Conservation (phyloP, 2,888 invertebrate species). For the Phytoseiulus persimilis region DNA sequence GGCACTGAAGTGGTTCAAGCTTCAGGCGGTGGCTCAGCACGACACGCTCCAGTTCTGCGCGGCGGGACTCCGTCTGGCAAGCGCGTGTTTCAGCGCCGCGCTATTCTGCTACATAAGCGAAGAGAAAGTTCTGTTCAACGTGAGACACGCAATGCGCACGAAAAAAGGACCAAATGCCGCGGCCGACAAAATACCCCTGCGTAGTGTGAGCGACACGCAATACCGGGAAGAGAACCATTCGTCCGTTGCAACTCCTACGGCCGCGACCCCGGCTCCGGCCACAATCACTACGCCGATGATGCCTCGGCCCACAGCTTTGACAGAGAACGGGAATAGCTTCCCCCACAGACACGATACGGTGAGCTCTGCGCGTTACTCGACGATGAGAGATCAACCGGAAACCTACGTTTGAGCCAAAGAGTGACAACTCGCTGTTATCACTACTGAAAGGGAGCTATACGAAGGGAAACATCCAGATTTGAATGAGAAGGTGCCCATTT, state of each 20-base stretch:
- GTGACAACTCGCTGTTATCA: background rate
- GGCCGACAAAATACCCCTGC: constrained; percentile 11
- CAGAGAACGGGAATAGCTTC: background rate
- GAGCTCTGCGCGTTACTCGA: background rate
- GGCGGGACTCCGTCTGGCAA: constrained; percentile 10
- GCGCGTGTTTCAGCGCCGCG: constrained; percentile 10
- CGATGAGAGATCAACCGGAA: background rate
- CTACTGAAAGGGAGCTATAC: too few species aligned
- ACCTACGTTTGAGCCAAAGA: background rate
- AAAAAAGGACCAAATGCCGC: background rate
- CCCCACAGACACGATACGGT: background rate
- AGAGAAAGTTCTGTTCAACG: constrained; percentile 22
- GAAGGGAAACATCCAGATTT: too few species aligned
- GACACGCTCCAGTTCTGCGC: constrained; percentile 37
- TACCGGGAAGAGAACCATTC: background rate
- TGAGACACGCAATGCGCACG: background rate
- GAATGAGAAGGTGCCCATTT: too few species aligned
- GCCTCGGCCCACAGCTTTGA: background rate
- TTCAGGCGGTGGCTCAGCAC: constrained; percentile 8
- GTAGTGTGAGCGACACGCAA: constrained; percentile 33
- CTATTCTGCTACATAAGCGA: constrained; percentile 25
- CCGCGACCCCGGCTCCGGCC: background rate
- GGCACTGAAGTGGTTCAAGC: constrained; percentile 17
- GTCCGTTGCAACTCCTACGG: background rate
- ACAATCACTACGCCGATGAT: background rate